Evolutionary conservation across 1,140 invertebrate genomes (phyloP).

Genomic region (Centruroides vittatus): DNA sequence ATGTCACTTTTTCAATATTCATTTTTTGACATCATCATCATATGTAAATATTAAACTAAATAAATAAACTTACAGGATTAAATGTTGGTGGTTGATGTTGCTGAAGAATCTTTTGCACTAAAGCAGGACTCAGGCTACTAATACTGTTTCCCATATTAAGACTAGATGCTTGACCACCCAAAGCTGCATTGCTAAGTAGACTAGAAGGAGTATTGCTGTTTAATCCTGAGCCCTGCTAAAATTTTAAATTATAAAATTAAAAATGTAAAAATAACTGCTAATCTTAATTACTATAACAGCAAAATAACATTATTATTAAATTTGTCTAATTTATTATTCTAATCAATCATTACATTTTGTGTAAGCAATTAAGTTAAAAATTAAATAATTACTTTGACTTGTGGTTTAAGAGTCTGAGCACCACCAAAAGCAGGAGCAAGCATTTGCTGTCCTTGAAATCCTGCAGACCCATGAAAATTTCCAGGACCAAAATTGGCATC

Average conservation of each 20-base stretch:
- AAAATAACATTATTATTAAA: no score
- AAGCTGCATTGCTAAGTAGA: conserved; percentile 16
- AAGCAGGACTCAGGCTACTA: conserved; percentile 44
- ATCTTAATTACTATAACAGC: no score
- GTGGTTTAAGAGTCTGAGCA: conserved; percentile 34
- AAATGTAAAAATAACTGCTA: no score
- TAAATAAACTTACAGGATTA: conserved; percentile 15
- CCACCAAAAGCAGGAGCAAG: conserved; percentile 42
- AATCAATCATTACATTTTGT: no score
- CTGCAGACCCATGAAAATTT: conserved; percentile 14
- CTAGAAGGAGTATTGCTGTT: conserved; percentile 16
- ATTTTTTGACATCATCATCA: no score
- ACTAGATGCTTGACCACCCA: conserved; percentile 17
- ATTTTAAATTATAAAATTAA: no score
- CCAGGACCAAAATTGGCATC: conserved; percentile 5
- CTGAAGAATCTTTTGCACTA: conserved; percentile 54
- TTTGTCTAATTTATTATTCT: no score
- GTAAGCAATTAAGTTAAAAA: neutral
- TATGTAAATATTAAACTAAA: neutral
- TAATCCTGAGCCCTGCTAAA: neutral
- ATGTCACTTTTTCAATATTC: no score
- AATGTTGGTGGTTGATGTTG: conserved; percentile 20
- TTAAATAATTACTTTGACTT: conserved; percentile 3
- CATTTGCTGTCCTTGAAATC: conserved; percentile 16
- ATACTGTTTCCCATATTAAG: conserved; percentile 20